These are phyloP conservation scores for Diacarnus erythraeanus DNA, from an alignment of 37 sponge, comb jelly and placozoan genomes.

Conservation along the genomic window DNA sequence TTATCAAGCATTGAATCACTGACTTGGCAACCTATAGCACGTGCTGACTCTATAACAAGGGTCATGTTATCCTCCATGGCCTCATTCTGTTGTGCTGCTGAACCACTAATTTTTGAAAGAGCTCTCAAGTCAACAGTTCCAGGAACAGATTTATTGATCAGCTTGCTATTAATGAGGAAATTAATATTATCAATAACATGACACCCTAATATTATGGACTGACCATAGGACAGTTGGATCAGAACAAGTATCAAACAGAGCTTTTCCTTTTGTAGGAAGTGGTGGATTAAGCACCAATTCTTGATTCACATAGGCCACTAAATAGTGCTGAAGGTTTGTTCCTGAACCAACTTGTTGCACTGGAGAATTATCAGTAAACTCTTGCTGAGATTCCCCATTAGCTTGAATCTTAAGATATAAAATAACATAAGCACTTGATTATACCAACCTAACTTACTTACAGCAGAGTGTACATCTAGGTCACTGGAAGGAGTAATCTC, in stretches of 20 bases:
- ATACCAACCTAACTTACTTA: not conserved
- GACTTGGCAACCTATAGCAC: constrained; percentile 83
- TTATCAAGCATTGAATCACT: constrained; percentile 38
- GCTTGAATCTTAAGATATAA: not conserved
- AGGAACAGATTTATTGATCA: constrained; percentile 71
- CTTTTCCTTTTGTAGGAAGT: constrained; percentile 44
- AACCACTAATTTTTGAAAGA: constrained; percentile 34
- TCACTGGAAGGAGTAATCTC: not conserved
- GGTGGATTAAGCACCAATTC: constrained; percentile 42
- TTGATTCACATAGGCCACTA: constrained; percentile 57
- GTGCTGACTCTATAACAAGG: constrained; percentile 76
- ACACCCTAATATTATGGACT: too few species aligned
- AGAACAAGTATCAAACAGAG: constrained; percentile 59
- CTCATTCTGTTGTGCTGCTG: constrained; percentile 25
- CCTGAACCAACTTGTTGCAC: not conserved
- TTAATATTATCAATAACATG: too few species aligned
- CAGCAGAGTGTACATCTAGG: not conserved
- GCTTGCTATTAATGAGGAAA: constrained; percentile 51
- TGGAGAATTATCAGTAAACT: constrained; percentile 3
- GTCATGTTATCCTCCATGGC: constrained; percentile 85
- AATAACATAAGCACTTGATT: too few species aligned
- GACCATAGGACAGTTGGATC: constrained; percentile 60
- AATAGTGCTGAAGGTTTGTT: constrained; percentile 40
- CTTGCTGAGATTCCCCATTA: not conserved
- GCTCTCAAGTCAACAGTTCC: constrained; percentile 82